These are phyloP conservation scores for Drosophila engyochracea DNA, from an alignment of 2,888 invertebrate genomes.

Conservation along the genomic window DNA sequence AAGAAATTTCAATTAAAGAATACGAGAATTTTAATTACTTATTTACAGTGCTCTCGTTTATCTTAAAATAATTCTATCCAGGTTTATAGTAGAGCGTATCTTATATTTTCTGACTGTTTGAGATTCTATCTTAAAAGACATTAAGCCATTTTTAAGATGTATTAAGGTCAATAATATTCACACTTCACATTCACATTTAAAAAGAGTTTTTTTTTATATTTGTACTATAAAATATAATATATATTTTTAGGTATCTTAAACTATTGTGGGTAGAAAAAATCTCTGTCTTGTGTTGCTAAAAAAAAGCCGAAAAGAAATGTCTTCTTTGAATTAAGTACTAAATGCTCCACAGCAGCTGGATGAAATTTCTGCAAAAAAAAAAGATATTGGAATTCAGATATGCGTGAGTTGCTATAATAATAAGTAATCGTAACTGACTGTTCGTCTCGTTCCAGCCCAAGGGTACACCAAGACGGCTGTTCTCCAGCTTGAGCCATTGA, in stretches of 20 bases:
- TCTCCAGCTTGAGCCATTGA: constrained; percentile 91
- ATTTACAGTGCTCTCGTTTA: neutral
- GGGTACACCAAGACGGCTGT: constrained; percentile 88
- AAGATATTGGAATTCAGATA: constrained; percentile 6
- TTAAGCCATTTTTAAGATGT: neutral
- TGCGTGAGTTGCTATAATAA: neutral
- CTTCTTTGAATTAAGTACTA: constrained; percentile 51
- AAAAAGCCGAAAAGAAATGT: neutral
- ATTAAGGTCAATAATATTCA: neutral
- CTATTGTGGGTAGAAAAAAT: neutral
- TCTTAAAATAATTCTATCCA: neutral
- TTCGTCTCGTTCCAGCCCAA: constrained; percentile 87
- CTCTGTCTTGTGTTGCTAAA: neutral
- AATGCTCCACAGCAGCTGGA: constrained; percentile 65
- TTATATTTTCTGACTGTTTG: neutral
- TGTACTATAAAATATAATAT: neutral
- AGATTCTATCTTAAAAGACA: neutral
- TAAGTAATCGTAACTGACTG: constrained; percentile 68
- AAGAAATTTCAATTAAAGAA: neutral
- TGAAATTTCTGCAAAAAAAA: constrained; percentile 70
- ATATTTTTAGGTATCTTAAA: constrained; percentile 3
- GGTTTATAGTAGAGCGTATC: neutral
- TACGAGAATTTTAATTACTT: neutral
- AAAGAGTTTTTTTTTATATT: neutral
- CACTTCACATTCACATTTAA: neutral